Evolutionary conservation across 1,140 invertebrate genomes (phyloP), one percentile per base, ranked within the genome.

Genomic region (Pogonomyrmex barbatus): DNA sequence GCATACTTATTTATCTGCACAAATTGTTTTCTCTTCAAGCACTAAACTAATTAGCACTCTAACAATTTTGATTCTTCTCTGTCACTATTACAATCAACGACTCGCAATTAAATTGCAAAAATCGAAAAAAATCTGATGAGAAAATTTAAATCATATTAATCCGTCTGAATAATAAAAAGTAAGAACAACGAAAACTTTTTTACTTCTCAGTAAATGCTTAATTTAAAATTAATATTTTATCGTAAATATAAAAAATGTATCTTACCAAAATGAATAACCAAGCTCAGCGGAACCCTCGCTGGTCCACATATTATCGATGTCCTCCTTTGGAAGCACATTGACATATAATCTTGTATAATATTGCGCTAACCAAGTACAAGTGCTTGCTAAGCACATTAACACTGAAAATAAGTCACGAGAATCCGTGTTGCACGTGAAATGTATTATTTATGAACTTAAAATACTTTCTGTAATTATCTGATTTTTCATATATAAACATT

Each of bases 251-350:
- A 89, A 84, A 63, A 92, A 75, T 73, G 30, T 71, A 45, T 93
- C 87, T 95, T 94, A 97, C 96, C 97, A 98, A 94, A 97, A 98
- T n/a, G 97, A 98, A 92, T 96, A 97, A 85, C 97, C 97, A 30
- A 97, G 94, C 86, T 96, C 95, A 2, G 97, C 97, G 82, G 96
- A 96, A 75, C 96, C 96, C 88, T 96, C 95, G 10, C 97, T 97
- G 17, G 95, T 96, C 97, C 98, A 98, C 83, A 96, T 96, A 87
- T 97, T 96, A 24, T 96, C 95, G 56, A 96, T 95, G 89, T 98
- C 97, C 90, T 98, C 97, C 84, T 96, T 95, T 9, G 96, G 96
- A 94, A 98, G 95, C 6, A 98, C 97, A 93, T 98, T 98, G 87
- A 96, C 94, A 79, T 97, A 96, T 63, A 98, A 95, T 92, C 97